phyloP scores from a whole-genome alignment of 2,888 invertebrate species.

The Orchestes rusci region DNA sequence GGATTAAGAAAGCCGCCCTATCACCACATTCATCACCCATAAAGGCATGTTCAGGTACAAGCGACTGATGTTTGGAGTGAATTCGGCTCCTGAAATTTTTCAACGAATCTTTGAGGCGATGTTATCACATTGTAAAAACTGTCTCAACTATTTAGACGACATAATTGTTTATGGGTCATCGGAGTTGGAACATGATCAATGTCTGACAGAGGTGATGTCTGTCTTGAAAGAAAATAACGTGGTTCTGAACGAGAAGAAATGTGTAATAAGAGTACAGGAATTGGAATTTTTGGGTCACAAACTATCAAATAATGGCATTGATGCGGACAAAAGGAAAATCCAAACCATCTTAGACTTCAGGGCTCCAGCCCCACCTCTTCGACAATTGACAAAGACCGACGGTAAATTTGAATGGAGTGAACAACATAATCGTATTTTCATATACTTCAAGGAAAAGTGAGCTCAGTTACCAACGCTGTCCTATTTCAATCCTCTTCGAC shows the following conservation, averaged over 20 bases:
- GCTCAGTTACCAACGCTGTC: constrained; percentile 23
- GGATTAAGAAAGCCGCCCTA: too few relatives aligned
- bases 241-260: constrained; percentile 23
- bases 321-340: constrained; percentile 22
- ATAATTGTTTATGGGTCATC: constrained; percentile 32
- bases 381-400: constrained; percentile 7
- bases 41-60: too few relatives aligned
- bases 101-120: constrained; percentile 31
- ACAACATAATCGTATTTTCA: too few relatives aligned
- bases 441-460: too few relatives aligned
- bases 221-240: constrained; percentile 18
- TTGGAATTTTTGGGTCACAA: constrained; percentile 18
- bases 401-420: constrained; percentile 7
- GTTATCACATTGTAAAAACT: constrained; percentile 29
- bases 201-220: constrained; percentile 12
- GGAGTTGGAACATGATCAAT: constrained; percentile 27
- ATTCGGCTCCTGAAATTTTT: too few relatives aligned
- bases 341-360: constrained; percentile 19
- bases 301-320: constrained; percentile 36
- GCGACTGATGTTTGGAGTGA: too few relatives aligned
- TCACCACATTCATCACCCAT: too few relatives aligned
- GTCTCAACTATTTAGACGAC: constrained; percentile 32
- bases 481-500: constrained; percentile 25
- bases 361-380: constrained; percentile 3
- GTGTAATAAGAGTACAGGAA: constrained; percentile 15